A percentile compares a stretch with the other conserved stretches of the same genome.
Conservation (phyloP, 2,888 invertebrate species). For the Cynaeus angustus region DNA sequence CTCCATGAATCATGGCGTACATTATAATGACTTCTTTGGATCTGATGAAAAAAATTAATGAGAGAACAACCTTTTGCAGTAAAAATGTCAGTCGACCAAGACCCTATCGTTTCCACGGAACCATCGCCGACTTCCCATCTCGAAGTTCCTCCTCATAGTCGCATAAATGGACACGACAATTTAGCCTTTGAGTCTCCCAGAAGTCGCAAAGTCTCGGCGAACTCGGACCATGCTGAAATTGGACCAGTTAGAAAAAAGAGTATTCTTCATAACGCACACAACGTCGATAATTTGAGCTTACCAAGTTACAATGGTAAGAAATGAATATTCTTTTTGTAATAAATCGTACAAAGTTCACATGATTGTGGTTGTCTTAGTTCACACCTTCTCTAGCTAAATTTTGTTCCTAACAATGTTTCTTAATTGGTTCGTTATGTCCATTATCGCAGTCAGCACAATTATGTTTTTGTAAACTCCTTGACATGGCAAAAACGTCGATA, state of each 20-base stretch:
- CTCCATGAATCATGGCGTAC: constrained; percentile 22
- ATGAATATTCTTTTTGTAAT: background rate
- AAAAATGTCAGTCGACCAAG: constrained; percentile 55
- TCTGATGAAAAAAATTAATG: constrained; percentile 7
- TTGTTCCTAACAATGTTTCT: background rate
- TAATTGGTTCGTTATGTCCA: constrained; percentile 24
- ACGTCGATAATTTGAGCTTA: constrained; percentile 52
- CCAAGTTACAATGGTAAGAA: constrained; percentile 51
- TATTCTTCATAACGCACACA: constrained; percentile 76
- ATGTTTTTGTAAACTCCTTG: constrained; percentile 34
- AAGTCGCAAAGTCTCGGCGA: constrained; percentile 67
- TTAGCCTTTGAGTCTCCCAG: constrained; percentile 62
- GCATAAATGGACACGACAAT: constrained; percentile 75
- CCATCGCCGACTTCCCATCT: constrained; percentile 51
- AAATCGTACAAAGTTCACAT: background rate
- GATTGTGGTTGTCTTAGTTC: background rate
- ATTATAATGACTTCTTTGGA: constrained; percentile 23
- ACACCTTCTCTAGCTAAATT: background rate
- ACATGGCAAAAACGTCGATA: constrained; percentile 35
- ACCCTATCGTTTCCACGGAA: constrained; percentile 49
- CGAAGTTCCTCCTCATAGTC: constrained; percentile 50
- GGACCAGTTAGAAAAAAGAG: constrained; percentile 83
- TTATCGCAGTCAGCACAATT: constrained; percentile 24
- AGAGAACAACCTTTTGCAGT: constrained; percentile 24
- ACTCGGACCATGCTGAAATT: constrained; percentile 74